These are phyloP conservation scores for Trachelus tabidus DNA, from an alignment of 2,888 invertebrate species.

Conservation along the genomic window DNA sequence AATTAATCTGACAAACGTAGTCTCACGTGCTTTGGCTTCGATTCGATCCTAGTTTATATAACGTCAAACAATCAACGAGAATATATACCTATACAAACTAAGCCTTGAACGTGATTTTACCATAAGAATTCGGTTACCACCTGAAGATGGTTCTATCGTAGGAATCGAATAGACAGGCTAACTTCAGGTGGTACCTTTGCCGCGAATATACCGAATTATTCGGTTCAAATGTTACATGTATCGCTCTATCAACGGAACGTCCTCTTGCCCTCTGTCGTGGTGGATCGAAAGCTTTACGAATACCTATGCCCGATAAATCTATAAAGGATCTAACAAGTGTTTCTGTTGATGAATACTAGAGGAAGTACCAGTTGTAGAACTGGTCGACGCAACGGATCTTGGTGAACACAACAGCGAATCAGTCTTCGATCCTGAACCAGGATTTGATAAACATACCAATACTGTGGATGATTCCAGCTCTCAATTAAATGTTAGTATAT, in stretches of 20 bases:
- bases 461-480: constrained; percentile 52
- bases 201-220: no score
- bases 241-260: neutral
- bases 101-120: no score
- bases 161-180: no score
- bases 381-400: constrained; percentile 58
- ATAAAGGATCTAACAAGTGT: constrained; percentile 37
- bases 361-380: constrained; percentile 58
- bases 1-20: no score
- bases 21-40: neutral
- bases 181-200: no score
- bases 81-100: neutral
- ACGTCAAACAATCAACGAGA: neutral
- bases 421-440: constrained; percentile 44
- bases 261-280: neutral
- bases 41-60: neutral
- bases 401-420: constrained; percentile 48
- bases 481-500: constrained; percentile 59
- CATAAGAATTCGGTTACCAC: no score
- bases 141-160: no score
- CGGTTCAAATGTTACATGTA: neutral
- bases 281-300: neutral
- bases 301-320: neutral
- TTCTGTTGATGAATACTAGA: constrained; percentile 56
- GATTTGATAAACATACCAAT: constrained; percentile 51